phyloP scores from a whole-genome alignment of 2,797 vertebrate species.

The Rhodeus uyekii region DNA sequence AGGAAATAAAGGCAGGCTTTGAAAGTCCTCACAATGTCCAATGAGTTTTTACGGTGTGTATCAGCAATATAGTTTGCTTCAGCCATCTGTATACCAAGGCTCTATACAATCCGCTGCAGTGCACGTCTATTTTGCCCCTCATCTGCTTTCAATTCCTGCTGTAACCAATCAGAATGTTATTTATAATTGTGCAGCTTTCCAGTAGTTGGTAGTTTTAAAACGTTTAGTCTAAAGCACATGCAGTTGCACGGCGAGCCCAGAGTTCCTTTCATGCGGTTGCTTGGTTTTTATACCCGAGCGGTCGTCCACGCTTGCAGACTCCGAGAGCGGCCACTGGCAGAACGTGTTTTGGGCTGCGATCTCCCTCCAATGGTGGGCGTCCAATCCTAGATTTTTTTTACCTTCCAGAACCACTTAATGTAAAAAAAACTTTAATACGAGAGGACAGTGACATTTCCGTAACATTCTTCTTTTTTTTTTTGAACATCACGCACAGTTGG shows the following conservation, averaged over 20 bases:
- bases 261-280: constrained; percentile 87
- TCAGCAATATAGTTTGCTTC: constrained; percentile 62
- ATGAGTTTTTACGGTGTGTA: constrained; percentile 66
- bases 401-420: constrained; percentile 56
- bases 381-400: constrained; percentile 63
- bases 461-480: constrained; percentile 38
- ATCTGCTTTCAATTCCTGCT: constrained; percentile 92
- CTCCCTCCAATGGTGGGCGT: constrained; percentile 72
- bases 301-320: constrained; percentile 74
- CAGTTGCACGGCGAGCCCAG: constrained; percentile 88
- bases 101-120: not conserved
- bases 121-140: constrained; percentile 71
- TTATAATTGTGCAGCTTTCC: constrained; percentile 92
- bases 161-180: constrained; percentile 91
- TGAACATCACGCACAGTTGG: constrained; percentile 35
- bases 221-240: constrained; percentile 91
- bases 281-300: constrained; percentile 77
- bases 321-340: constrained; percentile 63
- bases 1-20: constrained; percentile 72
- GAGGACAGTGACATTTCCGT: not conserved
- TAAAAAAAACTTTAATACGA: not conserved
- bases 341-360: constrained; percentile 61
- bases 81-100: constrained; percentile 50
- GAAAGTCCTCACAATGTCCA: constrained; percentile 70
- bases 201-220: constrained; percentile 90